A percentile compares a stretch with the other conserved stretches of the same genome.
phyloP scores from a whole-genome alignment of 2,888 invertebrate genomes.

The Drosophila yooni region DNA sequence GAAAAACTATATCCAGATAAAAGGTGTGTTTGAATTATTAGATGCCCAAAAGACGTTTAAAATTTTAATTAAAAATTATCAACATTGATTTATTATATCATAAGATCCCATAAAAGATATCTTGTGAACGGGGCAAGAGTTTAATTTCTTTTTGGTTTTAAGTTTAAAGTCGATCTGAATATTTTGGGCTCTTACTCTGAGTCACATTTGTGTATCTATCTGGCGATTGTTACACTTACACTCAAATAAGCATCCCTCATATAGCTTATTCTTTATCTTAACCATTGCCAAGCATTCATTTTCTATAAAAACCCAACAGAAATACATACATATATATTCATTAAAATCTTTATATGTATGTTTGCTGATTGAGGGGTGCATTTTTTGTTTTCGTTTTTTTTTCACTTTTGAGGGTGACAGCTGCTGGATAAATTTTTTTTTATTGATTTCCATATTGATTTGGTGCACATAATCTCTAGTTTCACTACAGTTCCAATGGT shows the following conservation, averaged over 20 bases:
- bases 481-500: slow-evolving; percentile 26
- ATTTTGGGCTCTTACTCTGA: too few species aligned
- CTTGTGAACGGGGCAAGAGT: not conserved
- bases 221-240: not conserved
- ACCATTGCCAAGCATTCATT: not conserved
- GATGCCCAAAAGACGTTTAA: not conserved
- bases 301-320: not conserved
- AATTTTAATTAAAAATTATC: too few species aligned
- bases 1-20: not conserved
- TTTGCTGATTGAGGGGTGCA: slow-evolving; percentile 29
- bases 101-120: not conserved
- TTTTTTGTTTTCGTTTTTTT: slow-evolving; percentile 25
- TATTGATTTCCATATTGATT: slow-evolving; percentile 81
- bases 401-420: slow-evolving; percentile 50
- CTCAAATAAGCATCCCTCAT: slow-evolving; percentile 2
- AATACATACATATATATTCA: not conserved
- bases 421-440: slow-evolving; percentile 63
- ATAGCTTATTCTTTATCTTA: not conserved
- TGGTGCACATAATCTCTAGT: slow-evolving; percentile 59
- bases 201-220: not conserved
- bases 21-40: not conserved
- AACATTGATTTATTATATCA: too few species aligned
- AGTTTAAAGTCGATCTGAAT: not conserved
- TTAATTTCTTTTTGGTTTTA: not conserved
- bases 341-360: slow-evolving; percentile 4